Percentiles rank a stretch among this genome's conserved stretches.
phyloP scores from a whole-genome alignment of 2,797 vertebrate genomes.

The Amphiprion clarkii region DNA sequence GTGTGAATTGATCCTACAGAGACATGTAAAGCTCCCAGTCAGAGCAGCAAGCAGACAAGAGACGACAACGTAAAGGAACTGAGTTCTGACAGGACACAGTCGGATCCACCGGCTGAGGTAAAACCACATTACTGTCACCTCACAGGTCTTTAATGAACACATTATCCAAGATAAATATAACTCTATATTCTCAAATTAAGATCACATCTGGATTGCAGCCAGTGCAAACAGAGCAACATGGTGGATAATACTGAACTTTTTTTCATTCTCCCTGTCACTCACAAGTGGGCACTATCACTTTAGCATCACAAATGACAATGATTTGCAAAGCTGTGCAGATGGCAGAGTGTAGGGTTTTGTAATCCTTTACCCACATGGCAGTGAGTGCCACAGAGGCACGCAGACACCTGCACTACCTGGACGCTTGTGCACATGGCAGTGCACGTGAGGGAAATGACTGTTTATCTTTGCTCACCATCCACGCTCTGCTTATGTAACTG shows the following conservation, averaged over 20 bases:
- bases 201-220: background rate
- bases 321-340: constrained; percentile 51
- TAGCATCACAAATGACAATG: constrained; percentile 44
- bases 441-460: constrained; percentile 30
- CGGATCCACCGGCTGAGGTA: constrained; percentile 69
- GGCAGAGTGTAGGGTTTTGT: constrained; percentile 38
- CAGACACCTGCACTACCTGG: constrained; percentile 41
- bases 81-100: constrained; percentile 45
- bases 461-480: background rate
- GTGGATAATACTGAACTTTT: background rate
- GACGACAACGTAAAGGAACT: constrained; percentile 16
- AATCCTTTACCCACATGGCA: constrained; percentile 54
- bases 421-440: constrained; percentile 33
- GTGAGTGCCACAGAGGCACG: constrained; percentile 14
- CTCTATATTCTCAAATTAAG: background rate
- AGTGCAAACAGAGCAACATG: background rate
- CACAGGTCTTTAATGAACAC: background rate
- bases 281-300: constrained; percentile 38
- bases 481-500: constrained; percentile 6
- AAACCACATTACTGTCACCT: constrained; percentile 8
- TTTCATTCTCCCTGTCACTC: constrained; percentile 9
- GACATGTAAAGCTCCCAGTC: constrained; percentile 40
- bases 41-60: constrained; percentile 15
- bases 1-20: constrained; percentile 55
- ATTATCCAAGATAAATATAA: background rate